These are phyloP conservation scores for Tetramorium bicarinatum DNA, from an alignment of 2,888 invertebrate species.

Conservation along the genomic window DNA sequence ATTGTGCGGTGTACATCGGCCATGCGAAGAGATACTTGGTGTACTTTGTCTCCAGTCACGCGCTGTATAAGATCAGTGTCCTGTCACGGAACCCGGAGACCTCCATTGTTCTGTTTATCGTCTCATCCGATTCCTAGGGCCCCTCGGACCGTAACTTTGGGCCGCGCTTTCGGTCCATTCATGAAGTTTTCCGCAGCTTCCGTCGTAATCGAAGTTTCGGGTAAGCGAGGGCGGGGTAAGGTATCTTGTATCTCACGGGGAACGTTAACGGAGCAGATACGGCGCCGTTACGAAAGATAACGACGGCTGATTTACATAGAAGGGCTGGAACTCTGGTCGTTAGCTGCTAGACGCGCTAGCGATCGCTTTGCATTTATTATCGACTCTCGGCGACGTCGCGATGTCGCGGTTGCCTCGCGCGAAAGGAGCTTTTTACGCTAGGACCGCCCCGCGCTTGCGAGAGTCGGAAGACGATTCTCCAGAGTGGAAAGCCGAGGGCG, in stretches of 20 bases:
- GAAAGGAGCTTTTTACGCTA: constrained; percentile 29
- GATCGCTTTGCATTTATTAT: constrained; percentile 54
- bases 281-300: constrained; percentile 58
- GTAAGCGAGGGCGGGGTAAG: background rate
- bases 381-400: constrained; percentile 45
- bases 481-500: constrained; percentile 43
- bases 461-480: constrained; percentile 58
- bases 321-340: constrained; percentile 48
- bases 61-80: constrained; percentile 50
- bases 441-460: constrained; percentile 38
- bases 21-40: constrained; percentile 37
- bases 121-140: constrained; percentile 43
- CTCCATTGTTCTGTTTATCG: constrained; percentile 57
- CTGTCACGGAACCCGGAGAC: constrained; percentile 54
- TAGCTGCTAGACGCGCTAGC: constrained; percentile 55
- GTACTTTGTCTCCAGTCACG: constrained; percentile 46
- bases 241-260: constrained; percentile 56
- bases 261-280: constrained; percentile 55
- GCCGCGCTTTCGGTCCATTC: constrained; percentile 44
- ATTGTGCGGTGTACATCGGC: constrained; percentile 18
- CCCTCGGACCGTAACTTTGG: constrained; percentile 45
- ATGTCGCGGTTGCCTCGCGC: constrained; percentile 44
- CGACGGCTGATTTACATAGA: constrained; percentile 58
- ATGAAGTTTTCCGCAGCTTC: constrained; percentile 54
- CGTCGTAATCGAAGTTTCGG: constrained; percentile 55